phyloP scores from a whole-genome alignment of 2,113 vertebrate species.

The Plecotus auritus region DNA sequence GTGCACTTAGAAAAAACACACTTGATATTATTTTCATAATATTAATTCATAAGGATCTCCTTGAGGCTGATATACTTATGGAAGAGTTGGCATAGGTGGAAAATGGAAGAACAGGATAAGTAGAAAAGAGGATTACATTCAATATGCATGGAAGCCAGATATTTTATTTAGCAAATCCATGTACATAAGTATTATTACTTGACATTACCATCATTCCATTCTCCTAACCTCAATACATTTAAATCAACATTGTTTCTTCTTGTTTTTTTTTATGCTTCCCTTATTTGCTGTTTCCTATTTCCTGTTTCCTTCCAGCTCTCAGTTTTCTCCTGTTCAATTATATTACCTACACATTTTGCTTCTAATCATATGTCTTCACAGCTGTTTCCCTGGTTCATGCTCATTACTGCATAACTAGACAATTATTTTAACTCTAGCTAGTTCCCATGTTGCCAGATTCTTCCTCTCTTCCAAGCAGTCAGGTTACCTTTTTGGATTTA shows the following conservation, averaged over 20 bases:
- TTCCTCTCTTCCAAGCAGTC: not conserved
- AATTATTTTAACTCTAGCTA: not conserved
- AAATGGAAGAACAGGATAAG: not conserved
- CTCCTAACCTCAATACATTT: not conserved
- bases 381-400: rapidly evolving
- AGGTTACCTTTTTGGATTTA: not conserved
- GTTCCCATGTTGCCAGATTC: not conserved
- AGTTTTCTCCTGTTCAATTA: not conserved
- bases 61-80: not conserved
- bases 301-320: not conserved
- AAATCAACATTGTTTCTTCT: not conserved
- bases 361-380: not conserved
- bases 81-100: not conserved
- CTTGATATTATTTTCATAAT: not conserved
- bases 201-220: not conserved
- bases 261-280: not conserved
- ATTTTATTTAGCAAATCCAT: constrained; percentile 14
- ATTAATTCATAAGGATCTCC: not conserved
- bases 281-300: not conserved
- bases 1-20: not conserved
- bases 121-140: constrained; percentile 20
- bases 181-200: not conserved
- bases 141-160: not conserved
- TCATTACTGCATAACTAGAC: too few species aligned
- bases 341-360: not conserved